Evolutionary conservation across 1,140 invertebrate species (phyloP), one percentile per base, ranked within the genome.

Genomic region (Zaprionus taronus): DNA sequence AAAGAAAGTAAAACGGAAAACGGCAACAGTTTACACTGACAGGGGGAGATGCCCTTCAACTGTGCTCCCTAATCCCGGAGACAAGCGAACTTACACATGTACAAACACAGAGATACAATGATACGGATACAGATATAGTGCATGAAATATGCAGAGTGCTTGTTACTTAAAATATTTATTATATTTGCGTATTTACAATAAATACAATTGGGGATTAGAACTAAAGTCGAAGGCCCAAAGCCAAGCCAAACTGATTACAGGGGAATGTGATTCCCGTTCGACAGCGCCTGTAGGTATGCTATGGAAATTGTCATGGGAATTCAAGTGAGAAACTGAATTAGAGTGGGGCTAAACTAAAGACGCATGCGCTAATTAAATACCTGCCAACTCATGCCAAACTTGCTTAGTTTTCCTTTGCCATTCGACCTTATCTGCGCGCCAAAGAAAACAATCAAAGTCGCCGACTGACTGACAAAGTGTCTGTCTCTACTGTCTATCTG

Each of bases 371-470:
- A 72, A 47, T 72, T 49, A 72, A 51, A 51, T 51, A 24, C 20
- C 47, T 14, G 1, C 47, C 47, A 24, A 47, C 36, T 15, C n/a
- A 20, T 15, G 41, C 6, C 41, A 17, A 51, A 14, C 47, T 24
- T 51, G 11, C 11, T 17, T 47, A 47, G n/a, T 17, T 47, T 47
- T n/a, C 41, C n/a, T 9, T 9, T 20, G 47, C 12, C 20, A 14
- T 22, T 51, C 14, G 47, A 24, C 20, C 20, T 51, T 51, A 12
- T 12, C 20, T 12, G 9, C 47, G 47, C 5, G 22, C 9, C 47
- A 51, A 24, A 24, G 47, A 26, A 60, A 28, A 47, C 61, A 80
- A 80, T 71, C 78, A 76, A 53, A 62, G 14, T 24, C 47, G 6
- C 7, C 41, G n/a, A 47, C 41, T 17, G 41, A 47, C 41, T 47